Base-by-base conservation (phyloP, 1,140 invertebrate species). In the Drosophila paulistorum region DNA sequence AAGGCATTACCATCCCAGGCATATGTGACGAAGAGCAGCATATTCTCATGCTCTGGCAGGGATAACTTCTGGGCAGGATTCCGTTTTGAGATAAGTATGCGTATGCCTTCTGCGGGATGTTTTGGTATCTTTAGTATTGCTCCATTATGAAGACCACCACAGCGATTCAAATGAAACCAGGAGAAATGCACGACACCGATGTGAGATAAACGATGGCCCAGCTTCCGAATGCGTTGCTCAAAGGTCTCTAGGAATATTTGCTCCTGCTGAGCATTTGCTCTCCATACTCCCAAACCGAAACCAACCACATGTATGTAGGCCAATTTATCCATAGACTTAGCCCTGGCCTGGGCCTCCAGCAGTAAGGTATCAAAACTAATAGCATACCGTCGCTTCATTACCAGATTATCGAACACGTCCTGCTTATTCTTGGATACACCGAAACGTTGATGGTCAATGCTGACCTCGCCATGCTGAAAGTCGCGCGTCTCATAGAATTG, bases 241-340 rank as follows among this genome's bases (percentile, higher is more conserved):
- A 92, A 92, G 9, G 90, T 79, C 73, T 90, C 80, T 7, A 92
- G 62, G 62, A 92, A 92, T 42, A 92, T 79, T 68, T 86, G 65
- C 51, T 91, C 79, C 81, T 92, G 92, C 65, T 92, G 90, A 3
- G 65, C 13, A 0, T 81, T 83, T 7, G 84, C 82, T 65, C 81
- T 79, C 90, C 90, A 92, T 1, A 91, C 91, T 48, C 91, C 91
- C 57, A 91, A 60, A 0, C 91, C 91, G 7, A 92, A 83, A 42
- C 91, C 91, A 17, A 92, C 91, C 7, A 92, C 91, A 81, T 92
- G 91, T 6, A 92, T 37, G 60, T 90, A 92, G 7, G 91, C 91
- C 10, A 11, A 37, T 23, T 80, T 78, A 26, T 54, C 72, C 3
- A 26, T 48, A 0, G 11, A 11, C 7, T 37, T 2, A 1, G 86